Conservation (phyloP, 2,888 invertebrate species). For the Drosophila nr. perissopoda region DNA sequence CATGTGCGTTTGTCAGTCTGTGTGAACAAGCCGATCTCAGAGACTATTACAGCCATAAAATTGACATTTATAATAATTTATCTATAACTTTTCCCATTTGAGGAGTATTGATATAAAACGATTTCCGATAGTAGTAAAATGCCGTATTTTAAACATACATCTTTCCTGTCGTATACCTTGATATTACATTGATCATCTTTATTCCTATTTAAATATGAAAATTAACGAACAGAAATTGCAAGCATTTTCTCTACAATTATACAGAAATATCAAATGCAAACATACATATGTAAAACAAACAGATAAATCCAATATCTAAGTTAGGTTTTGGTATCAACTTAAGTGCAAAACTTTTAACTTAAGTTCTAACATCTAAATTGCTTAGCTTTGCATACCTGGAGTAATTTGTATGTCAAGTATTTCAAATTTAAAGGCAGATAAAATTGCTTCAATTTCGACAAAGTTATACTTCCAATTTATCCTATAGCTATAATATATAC, state of each 20-base stretch:
- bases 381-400: not conserved
- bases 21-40: too few relatives aligned
- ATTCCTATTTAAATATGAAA: not conserved
- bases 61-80: too few relatives aligned
- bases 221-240: not conserved
- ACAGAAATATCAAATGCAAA: rapidly evolving
- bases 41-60: too few relatives aligned
- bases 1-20: not conserved
- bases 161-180: not conserved
- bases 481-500: not conserved
- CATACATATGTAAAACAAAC: not conserved
- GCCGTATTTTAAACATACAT: not conserved
- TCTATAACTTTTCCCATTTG: too few relatives aligned
- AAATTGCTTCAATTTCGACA: not conserved
- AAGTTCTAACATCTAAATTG: not conserved
- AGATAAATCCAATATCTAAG: not conserved
- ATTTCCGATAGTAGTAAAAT: not conserved
- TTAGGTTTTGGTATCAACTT: not conserved
- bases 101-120: rapidly evolving
- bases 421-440: not conserved
- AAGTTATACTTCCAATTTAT: too few relatives aligned
- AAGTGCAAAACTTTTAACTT: not conserved
- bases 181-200: not conserved
- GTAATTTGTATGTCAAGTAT: not conserved
- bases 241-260: not conserved